Conservation (phyloP, 2,888 invertebrate species). For the Microctonus aethiopoides region DNA sequence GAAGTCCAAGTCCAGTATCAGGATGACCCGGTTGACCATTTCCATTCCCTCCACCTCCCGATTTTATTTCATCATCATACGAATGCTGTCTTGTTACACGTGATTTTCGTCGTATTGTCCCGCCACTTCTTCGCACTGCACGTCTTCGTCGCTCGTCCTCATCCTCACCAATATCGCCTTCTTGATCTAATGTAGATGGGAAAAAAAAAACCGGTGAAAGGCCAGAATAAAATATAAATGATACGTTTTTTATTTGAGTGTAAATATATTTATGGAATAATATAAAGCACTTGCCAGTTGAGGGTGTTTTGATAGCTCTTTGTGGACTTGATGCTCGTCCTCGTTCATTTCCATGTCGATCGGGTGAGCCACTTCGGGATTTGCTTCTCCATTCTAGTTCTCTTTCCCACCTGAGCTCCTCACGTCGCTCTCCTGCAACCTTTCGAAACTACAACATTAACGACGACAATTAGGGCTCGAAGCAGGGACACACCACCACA, state of each 20-base stretch:
- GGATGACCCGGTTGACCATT: slow-evolving; percentile 48
- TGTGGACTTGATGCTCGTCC: slow-evolving; percentile 59
- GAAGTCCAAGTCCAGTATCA: slow-evolving; percentile 75
- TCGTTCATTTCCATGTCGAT: slow-evolving; percentile 59
- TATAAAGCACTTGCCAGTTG: slow-evolving; percentile 46
- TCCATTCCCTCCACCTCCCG: slow-evolving; percentile 37
- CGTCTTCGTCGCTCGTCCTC: slow-evolving; percentile 66
- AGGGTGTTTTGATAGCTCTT: slow-evolving; percentile 49
- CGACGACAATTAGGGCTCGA: slow-evolving; percentile 57
- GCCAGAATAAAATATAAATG: background rate
- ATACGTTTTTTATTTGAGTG: background rate
- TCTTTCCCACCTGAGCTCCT: slow-evolving; percentile 62
- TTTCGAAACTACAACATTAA: slow-evolving; percentile 67
- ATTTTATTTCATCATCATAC: slow-evolving; percentile 82
- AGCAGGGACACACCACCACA: slow-evolving; percentile 59
- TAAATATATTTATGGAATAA: background rate
- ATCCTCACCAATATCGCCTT: slow-evolving; percentile 64
- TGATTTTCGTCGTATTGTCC: slow-evolving; percentile 70
- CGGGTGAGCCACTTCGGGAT: slow-evolving; percentile 63
- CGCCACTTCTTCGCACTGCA: slow-evolving; percentile 52
- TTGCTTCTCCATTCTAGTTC: slow-evolving; percentile 66
- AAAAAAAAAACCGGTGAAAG: background rate
- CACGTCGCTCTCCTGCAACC: slow-evolving; percentile 67
- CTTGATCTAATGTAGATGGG: slow-evolving; percentile 37
- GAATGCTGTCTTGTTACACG: slow-evolving; percentile 81